These are phyloP conservation scores for Aphyosemion australe DNA, from an alignment of 2,113 vertebrate genomes.

Conservation along the genomic window DNA sequence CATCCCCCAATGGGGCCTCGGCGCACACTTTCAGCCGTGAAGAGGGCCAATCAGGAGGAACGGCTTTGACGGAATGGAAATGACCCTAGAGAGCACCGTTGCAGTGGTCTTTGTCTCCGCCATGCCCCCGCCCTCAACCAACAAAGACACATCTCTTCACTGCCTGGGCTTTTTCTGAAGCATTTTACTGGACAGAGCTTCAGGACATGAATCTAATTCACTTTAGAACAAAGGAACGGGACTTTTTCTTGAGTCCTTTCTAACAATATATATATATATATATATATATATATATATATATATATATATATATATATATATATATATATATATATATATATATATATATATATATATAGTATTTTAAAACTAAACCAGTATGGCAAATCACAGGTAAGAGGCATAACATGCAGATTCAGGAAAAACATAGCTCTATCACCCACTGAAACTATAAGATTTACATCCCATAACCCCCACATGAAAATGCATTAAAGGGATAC, in stretches of 20 bases:
- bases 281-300: too few relatives aligned
- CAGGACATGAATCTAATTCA: slow-evolving; percentile 65
- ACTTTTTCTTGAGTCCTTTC: slow-evolving; percentile 6
- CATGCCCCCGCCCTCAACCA: slow-evolving; percentile 19
- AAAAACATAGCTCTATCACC: background rate
- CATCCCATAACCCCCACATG: slow-evolving; percentile 25
- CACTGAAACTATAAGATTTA: slow-evolving; percentile 9
- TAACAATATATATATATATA: too few relatives aligned
- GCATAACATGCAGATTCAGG: too few relatives aligned
- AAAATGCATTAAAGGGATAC: slow-evolving; percentile 37
- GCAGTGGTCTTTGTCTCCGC: slow-evolving; percentile 66
- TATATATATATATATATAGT: too few relatives aligned
- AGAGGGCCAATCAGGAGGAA: slow-evolving; percentile 71
- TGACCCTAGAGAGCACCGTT: slow-evolving; percentile 57
- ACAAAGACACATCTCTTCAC: slow-evolving; percentile 55
- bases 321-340: too few relatives aligned
- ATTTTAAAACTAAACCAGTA: too few relatives aligned
- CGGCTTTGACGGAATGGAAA: slow-evolving; percentile 64
- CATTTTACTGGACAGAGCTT: slow-evolving; percentile 47
- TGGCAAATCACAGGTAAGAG: too few relatives aligned
- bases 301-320: too few relatives aligned
- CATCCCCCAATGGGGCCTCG: slow-evolving; percentile 30
- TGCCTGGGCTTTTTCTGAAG: slow-evolving; percentile 32
- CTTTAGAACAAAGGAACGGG: slow-evolving; percentile 52
- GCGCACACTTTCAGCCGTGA: slow-evolving; percentile 61